phyloP scores from a whole-genome alignment of 2,888 invertebrate genomes.

The Pterostichus niger region DNA sequence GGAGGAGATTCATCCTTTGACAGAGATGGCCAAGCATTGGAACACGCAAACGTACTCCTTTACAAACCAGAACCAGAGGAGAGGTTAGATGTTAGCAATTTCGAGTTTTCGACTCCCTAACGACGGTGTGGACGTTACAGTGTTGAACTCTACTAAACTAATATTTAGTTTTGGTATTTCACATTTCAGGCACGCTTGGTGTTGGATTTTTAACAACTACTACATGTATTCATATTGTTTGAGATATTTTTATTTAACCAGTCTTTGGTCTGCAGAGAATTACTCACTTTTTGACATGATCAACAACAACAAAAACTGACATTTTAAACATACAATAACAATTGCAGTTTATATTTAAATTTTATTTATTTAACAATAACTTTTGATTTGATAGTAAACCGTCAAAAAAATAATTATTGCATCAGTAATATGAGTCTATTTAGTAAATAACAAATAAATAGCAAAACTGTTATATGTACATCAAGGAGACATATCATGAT shows the following conservation, averaged over 20 bases:
- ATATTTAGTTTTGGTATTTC: slow-evolving; percentile 56
- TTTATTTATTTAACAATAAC: no score
- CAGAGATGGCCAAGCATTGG: slow-evolving; percentile 71
- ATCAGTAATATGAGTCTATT: no score
- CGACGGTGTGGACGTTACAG: slow-evolving; percentile 60
- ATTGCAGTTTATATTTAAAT: no score
- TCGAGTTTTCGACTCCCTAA: slow-evolving; percentile 48
- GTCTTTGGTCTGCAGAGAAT: slow-evolving; percentile 20
- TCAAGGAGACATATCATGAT: no score
- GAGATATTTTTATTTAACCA: slow-evolving; percentile 37
- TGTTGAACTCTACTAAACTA: slow-evolving; percentile 50
- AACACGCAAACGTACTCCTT: slow-evolving; percentile 34
- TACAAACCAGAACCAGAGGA: slow-evolving; percentile 50
- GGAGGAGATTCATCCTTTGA: slow-evolving; percentile 74
- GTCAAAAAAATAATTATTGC: no score
- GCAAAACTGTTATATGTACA: no score
- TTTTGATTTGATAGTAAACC: no score
- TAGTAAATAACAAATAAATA: no score
- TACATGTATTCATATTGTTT: slow-evolving; percentile 55
- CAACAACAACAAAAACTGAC: background rate
- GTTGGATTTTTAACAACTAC: slow-evolving; percentile 61
- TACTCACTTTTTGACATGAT: background rate
- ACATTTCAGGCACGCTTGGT: slow-evolving; percentile 65
- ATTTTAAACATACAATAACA: no score
- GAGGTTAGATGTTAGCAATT: slow-evolving; percentile 63